Evolutionary conservation across 2,888 invertebrate species (phyloP).

Genomic region (Ariolimax columbianus): DNA sequence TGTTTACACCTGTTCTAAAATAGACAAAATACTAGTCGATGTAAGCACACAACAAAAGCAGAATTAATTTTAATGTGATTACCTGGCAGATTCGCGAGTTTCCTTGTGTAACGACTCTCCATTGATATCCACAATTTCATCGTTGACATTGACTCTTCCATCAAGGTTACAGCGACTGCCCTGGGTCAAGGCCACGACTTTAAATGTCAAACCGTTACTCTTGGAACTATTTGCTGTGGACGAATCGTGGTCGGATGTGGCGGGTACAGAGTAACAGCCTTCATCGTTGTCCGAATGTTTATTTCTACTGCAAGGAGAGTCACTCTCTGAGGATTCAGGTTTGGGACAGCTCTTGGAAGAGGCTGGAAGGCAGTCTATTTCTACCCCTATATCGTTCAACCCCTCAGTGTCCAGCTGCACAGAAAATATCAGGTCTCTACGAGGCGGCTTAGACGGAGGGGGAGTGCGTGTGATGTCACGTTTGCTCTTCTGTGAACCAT

Average conservation of each 20-base stretch:
- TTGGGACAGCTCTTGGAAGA: slow-evolving; percentile 5
- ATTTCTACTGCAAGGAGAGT: neutral
- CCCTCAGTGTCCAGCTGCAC: slow-evolving; percentile 62
- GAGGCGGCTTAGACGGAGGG: slow-evolving; percentile 71
- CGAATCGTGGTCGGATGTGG: neutral
- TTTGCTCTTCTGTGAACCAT: neutral
- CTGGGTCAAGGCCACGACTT: slow-evolving; percentile 63
- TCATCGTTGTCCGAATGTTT: neutral
- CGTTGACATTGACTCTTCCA: slow-evolving; percentile 90
- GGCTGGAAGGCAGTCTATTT: slow-evolving; percentile 60
- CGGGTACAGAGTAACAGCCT: neutral
- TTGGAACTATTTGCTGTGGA: neutral
- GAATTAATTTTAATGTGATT: slow-evolving; percentile 31
- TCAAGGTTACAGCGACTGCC: slow-evolving; percentile 64
- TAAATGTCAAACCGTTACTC: slow-evolving; percentile 54
- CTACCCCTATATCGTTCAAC: slow-evolving; percentile 63
- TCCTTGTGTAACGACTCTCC: slow-evolving; percentile 81
- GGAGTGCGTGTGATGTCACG: slow-evolving; percentile 56
- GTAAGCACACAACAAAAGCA: neutral
- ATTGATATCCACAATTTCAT: slow-evolving; percentile 92
- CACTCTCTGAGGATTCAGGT: slow-evolving; percentile 32
- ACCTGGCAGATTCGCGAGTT: slow-evolving; percentile 66
- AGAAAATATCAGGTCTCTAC: slow-evolving; percentile 69
- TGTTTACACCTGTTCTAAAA: no score
- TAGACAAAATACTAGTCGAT: no score